phyloP scores from a whole-genome alignment of 2,888 invertebrate genomes.

The Melieria picta region DNA sequence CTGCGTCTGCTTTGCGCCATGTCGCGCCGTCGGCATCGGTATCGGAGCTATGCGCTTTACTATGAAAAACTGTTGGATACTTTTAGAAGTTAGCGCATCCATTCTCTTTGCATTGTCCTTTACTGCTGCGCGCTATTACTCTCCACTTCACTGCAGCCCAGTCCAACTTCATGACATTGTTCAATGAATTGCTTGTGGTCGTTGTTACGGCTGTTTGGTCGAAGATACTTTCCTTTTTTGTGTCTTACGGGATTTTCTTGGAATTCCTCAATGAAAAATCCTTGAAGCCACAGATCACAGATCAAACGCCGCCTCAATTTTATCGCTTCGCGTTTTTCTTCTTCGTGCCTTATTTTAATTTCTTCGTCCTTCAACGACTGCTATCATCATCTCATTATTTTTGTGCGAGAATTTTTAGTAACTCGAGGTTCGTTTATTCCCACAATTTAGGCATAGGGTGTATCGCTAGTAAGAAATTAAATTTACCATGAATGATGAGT shows the following conservation, averaged over 20 bases:
- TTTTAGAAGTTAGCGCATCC: neutral
- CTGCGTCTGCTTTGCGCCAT: neutral
- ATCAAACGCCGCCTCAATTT: neutral
- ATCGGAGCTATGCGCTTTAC: neutral
- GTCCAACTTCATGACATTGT: conserved; percentile 3
- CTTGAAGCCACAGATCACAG: conserved; percentile 10
- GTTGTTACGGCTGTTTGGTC: conserved; percentile 3
- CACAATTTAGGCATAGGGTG: too few species aligned
- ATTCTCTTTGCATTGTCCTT: neutral
- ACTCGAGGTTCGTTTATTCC: too few species aligned
- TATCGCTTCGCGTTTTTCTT: too few species aligned
- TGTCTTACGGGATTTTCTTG: conserved; percentile 16
- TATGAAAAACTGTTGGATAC: conserved; percentile 5
- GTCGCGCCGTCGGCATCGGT: neutral
- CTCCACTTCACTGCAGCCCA: neutral
- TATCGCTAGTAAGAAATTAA: too few species aligned
- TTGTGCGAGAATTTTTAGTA: too few species aligned
- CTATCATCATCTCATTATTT: too few species aligned
- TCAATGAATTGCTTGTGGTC: conserved; percentile 15
- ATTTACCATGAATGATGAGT: too few species aligned
- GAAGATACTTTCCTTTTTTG: conserved; percentile 3
- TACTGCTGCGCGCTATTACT: neutral
- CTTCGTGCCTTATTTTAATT: too few species aligned
- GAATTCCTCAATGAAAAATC: conserved; percentile 22
- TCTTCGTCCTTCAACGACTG: too few species aligned